Evolutionary conservation across 2,888 invertebrate genomes (phyloP), one percentile per base, ranked within the genome.

Genomic region (Limulus polyphemus): DNA sequence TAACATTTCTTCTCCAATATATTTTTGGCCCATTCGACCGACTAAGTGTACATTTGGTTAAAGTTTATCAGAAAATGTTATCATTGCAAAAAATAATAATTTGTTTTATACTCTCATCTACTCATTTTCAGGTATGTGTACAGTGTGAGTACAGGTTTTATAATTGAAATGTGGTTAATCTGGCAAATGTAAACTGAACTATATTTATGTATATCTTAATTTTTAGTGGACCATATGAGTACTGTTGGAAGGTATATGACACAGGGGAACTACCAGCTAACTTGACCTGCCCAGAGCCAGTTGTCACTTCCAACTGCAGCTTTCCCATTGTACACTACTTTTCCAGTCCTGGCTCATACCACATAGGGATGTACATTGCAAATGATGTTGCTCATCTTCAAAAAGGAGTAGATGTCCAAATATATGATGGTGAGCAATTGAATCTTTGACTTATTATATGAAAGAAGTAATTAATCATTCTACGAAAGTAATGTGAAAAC

Each of bases 311-410:
- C 11, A 16, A 54, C 16, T 87, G 86, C 71, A 78, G 81, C 49
- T 86, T 88, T 71, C 77, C 79, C 0, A 79, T 87, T 47, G 77
- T 80, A 0, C 84, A 85, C 69, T 90, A 86, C 72, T 86, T 89
- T 71, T 77, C 82, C 2, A 82, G 82, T 54, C 80, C 83, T n/a
- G 82, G 84, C 49, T 82, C 83, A 63, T 85, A 88, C 72, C 87
- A 89, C 0, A 82, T 90, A n/a, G 76, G 90, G 13, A 83, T 90
- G 56, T 82, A 90, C 51, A 80, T 92, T 46, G 81, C 83, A 63
- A 92, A 92, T 77, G 85, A 87, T 65, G 81, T 92, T 11, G 84
- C 84, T 5, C 84, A 81, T 70, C 79, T 79, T 55, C 81, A 87
- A 9, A 83, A 83, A 63, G 84, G 85, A 61, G 81, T 88, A 13